Conservation (phyloP, 2,797 vertebrate species). For the Anguilla megastoma region DNA sequence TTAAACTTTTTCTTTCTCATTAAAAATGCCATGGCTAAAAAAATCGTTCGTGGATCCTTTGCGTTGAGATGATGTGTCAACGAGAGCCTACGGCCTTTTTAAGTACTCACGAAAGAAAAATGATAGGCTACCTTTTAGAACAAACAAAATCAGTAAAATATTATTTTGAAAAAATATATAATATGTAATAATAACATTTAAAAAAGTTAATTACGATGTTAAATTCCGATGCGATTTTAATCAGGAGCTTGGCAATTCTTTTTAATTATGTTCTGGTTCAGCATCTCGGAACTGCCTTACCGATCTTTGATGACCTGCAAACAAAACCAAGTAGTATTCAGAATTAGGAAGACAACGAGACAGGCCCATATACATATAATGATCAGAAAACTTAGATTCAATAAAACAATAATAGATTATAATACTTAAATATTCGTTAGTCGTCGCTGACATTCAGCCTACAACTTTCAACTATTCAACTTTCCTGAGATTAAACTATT, state of each 20-base stretch:
- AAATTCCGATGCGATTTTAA: constrained; percentile 20
- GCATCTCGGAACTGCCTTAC: constrained; percentile 19
- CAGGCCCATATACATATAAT: not conserved
- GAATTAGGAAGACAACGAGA: not conserved
- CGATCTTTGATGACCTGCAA: not conserved
- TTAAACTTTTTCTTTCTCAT: constrained; percentile 99
- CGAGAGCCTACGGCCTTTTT: not conserved
- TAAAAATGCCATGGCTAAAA: constrained; percentile 84
- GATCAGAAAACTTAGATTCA: not conserved
- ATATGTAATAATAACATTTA: not conserved
- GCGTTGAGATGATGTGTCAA: not conserved
- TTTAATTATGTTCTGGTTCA: not conserved
- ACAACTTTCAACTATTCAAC: not conserved
- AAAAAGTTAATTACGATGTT: not conserved
- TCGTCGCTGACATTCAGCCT: not conserved
- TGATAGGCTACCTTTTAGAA: not conserved
- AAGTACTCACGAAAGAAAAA: not conserved
- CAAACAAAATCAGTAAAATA: not conserved
- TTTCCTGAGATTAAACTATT: not conserved
- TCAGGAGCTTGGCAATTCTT: constrained; percentile 33
- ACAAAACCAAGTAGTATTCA: not conserved
- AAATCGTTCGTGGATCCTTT: not conserved
- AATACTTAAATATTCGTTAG: constrained; percentile 12
- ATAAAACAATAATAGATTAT: not conserved
- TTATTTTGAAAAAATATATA: not conserved